phyloP scores from a whole-genome alignment of 1,140 invertebrate species.

The Drosophila bocqueti region DNA sequence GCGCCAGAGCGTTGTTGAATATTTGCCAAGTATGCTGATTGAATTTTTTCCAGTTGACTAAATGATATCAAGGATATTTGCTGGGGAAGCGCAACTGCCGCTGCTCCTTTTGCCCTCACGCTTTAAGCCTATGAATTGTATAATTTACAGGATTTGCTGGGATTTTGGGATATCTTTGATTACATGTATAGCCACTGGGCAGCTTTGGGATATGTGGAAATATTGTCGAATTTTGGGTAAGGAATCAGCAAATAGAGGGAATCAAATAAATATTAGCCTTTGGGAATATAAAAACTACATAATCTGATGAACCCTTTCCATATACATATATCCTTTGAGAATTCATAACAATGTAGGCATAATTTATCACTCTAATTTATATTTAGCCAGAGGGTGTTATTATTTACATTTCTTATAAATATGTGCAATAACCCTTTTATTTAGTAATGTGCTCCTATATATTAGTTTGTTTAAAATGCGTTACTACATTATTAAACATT shows the following conservation, averaged over 20 bases:
- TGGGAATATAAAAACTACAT: neutral
- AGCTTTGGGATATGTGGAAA: constrained; percentile 20
- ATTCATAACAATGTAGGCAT: constrained; percentile 2
- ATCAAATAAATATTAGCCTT: constrained; percentile 10
- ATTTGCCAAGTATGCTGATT: constrained; percentile 85
- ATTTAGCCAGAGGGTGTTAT: neutral
- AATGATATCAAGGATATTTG: constrained; percentile 85
- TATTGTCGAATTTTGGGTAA: constrained; percentile 28
- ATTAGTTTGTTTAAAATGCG: too few relatives aligned
- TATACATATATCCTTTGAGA: neutral
- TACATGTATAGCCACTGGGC: constrained; percentile 33
- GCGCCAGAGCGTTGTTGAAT: constrained; percentile 60
- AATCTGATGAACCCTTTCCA: neutral
- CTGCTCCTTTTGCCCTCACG: constrained; percentile 29
- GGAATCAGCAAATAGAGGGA: neutral
- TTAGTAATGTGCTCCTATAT: too few relatives aligned
- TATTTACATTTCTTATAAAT: too few relatives aligned
- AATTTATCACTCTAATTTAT: constrained; percentile 15
- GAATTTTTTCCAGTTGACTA: constrained; percentile 85
- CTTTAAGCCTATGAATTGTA: constrained; percentile 47
- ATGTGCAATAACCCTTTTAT: too few relatives aligned
- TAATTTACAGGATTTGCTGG: constrained; percentile 12
- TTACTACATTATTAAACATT: too few relatives aligned
- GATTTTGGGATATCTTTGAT: constrained; percentile 16
- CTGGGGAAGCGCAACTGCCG: constrained; percentile 45